These are phyloP conservation scores for Hemibagrus wyckioides DNA, from an alignment of 2,113 vertebrate species.

Conservation along the genomic window DNA sequence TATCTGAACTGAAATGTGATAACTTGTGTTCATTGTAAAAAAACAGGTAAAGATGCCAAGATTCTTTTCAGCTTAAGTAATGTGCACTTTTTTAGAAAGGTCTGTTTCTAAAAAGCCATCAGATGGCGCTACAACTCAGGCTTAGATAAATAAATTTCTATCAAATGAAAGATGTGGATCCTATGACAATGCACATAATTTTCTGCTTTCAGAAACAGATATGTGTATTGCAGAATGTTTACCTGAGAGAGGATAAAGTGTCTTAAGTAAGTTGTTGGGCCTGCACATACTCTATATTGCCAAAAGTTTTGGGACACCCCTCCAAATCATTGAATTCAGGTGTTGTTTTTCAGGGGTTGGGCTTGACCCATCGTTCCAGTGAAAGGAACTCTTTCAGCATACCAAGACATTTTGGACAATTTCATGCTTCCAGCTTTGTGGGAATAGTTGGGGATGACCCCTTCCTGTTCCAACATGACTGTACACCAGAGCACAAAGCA, in stretches of 20 bases:
- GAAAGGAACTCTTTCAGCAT: too few species aligned
- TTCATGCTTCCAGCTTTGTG: too few species aligned
- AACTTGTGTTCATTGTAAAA: not conserved
- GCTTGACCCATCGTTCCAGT: too few species aligned
- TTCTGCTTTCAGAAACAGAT: not conserved
- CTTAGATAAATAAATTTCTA: not conserved
- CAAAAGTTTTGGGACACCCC: too few species aligned
- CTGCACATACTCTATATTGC: too few species aligned
- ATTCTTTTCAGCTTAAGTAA: not conserved
- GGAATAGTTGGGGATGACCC: too few species aligned
- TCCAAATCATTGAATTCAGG: too few species aligned
- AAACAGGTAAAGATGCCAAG: not conserved
- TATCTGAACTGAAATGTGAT: too few species aligned
- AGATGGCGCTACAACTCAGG: slow-evolving; percentile 1
- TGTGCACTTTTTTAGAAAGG: not conserved
- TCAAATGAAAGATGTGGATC: not conserved
- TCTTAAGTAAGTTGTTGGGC: not conserved
- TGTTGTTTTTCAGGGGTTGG: too few species aligned
- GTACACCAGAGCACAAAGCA: too few species aligned
- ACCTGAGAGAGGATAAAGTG: not conserved
- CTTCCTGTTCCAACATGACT: too few species aligned
- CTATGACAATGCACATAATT: not conserved
- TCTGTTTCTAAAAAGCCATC: not conserved
- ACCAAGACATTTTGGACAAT: too few species aligned
- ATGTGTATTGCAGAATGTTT: not conserved